Evolutionary conservation across 2,797 vertebrate species (phyloP).

Genomic region (Mallotus villosus): DNA sequence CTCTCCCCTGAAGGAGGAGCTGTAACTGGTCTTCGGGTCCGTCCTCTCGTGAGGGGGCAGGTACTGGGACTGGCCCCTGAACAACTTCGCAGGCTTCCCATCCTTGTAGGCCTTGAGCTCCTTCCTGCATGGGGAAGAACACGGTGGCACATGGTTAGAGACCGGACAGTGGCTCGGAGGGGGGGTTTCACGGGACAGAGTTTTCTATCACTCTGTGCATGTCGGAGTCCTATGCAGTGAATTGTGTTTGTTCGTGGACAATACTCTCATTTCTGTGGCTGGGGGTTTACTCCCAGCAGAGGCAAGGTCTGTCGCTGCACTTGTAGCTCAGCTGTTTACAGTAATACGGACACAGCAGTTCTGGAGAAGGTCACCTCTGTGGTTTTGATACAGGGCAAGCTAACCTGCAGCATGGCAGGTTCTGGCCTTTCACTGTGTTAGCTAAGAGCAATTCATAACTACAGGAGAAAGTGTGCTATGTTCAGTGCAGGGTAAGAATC

Average conservation of each 20-base stretch:
- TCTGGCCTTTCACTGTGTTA: conserved; percentile 12
- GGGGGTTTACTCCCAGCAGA: neutral
- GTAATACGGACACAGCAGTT: conserved; percentile 45
- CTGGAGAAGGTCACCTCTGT: conserved; percentile 49
- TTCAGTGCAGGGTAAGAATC: neutral
- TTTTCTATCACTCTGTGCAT: neutral
- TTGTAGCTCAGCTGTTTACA: conserved; percentile 22
- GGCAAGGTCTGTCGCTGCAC: conserved; percentile 17
- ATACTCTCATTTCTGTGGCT: neutral
- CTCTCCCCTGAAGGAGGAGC: conserved; percentile 85
- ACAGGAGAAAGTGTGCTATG: neutral
- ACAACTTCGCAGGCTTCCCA: conserved; percentile 85
- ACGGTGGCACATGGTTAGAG: neutral
- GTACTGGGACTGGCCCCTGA: conserved; percentile 89
- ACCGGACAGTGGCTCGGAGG: neutral
- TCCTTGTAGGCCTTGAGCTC: conserved; percentile 94
- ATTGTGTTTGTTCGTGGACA: neutral
- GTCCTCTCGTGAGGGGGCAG: conserved; percentile 87
- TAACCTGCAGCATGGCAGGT: conserved; percentile 28
- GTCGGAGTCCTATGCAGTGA: neutral
- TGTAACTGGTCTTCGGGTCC: conserved; percentile 92
- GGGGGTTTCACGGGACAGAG: too few species aligned
- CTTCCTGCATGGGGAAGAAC: conserved; percentile 73
- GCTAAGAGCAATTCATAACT: neutral
- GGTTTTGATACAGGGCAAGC: conserved; percentile 16